Evolutionary conservation across 2,113 vertebrate species (phyloP).

Genomic region (Zosterops japonicus): DNA sequence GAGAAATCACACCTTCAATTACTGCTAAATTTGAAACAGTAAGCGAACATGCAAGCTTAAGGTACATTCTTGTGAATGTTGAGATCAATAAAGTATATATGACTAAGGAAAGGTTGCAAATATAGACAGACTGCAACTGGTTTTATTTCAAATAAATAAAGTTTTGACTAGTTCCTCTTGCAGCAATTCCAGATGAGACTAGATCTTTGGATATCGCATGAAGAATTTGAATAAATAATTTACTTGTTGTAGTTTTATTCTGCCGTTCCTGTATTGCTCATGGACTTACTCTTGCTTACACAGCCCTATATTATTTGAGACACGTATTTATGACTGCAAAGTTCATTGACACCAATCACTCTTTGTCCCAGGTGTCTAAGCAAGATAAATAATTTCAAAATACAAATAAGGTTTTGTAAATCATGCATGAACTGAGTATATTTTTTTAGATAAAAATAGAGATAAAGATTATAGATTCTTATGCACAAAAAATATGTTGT

Average conservation of each 20-base stretch:
- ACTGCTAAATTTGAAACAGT: neutral
- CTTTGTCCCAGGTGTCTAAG: neutral
- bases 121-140: neutral
- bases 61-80: neutral
- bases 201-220: neutral
- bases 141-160: neutral
- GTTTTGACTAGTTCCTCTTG: neutral
- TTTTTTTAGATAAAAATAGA: neutral
- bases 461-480: neutral
- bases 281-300: neutral
- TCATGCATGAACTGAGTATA: neutral
- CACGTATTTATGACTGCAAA: neutral
- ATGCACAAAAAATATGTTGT: neutral
- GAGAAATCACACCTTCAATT: neutral
- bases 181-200: neutral
- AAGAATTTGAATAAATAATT: neutral
- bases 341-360: neutral
- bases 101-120: neutral
- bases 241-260: neutral
- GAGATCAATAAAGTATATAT: neutral
- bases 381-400: neutral
- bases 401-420: neutral
- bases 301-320: neutral
- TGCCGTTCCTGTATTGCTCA: neutral
- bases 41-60: neutral